Evolutionary conservation across 2,113 vertebrate species (phyloP).

Genomic region (Psammodynastes pulverulentus): DNA sequence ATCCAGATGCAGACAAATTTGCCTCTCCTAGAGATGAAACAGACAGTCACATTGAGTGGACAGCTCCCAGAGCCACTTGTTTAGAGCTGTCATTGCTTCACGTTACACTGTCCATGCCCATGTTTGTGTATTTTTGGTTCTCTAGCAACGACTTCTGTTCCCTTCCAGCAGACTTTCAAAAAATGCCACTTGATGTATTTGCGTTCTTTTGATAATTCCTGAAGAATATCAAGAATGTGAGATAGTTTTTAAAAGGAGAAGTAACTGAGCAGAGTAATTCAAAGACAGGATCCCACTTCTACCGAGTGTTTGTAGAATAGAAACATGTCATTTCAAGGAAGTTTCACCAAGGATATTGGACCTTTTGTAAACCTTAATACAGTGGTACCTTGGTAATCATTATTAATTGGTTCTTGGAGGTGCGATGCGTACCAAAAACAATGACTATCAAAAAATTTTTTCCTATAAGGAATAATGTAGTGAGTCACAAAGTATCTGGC

Average conservation of each 20-base stretch:
- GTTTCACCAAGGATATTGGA: background rate
- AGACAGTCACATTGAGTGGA: background rate
- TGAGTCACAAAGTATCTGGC: background rate
- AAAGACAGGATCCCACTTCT: background rate
- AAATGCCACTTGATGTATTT: background rate
- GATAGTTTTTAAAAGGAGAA: background rate
- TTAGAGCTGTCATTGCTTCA: background rate
- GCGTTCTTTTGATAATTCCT: background rate
- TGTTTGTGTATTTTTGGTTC: conserved; percentile 9
- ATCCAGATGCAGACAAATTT: background rate
- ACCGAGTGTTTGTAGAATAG: background rate
- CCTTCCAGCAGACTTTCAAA: background rate
- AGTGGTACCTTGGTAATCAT: background rate
- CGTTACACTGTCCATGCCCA: background rate
- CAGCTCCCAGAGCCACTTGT: conserved; percentile 3
- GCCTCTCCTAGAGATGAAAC: background rate
- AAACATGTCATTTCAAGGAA: background rate
- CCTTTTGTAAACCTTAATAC: background rate
- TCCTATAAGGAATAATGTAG: background rate
- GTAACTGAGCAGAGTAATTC: background rate
- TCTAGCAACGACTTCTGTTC: conserved; percentile 10
- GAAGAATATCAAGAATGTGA: background rate
- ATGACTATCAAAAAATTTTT: background rate
- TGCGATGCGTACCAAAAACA: background rate
- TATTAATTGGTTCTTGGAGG: background rate